These are phyloP conservation scores for Pemphigus obesinymphae DNA, from an alignment of 1,140 invertebrate species.

Conservation along the genomic window DNA sequence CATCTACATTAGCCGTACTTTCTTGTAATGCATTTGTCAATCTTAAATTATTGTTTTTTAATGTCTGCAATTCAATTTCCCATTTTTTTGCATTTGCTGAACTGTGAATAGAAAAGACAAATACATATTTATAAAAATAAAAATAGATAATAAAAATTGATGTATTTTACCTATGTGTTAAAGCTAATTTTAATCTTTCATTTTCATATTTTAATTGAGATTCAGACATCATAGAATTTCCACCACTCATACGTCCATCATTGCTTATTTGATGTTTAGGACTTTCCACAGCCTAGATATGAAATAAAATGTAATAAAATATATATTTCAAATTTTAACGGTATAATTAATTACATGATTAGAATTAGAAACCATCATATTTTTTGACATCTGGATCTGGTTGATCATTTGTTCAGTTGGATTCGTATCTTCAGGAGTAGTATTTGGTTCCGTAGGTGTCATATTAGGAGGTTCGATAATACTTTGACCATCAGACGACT, in stretches of 20 bases:
- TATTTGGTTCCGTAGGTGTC: conserved; percentile 42
- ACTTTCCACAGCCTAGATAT: conserved; percentile 54
- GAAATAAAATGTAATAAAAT: conserved; percentile 7
- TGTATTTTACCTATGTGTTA: conserved; percentile 79
- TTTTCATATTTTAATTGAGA: conserved; percentile 96
- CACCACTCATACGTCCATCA: conserved; percentile 49
- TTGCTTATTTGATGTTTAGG: conserved; percentile 55
- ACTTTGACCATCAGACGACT: conserved; percentile 44
- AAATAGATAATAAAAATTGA: not conserved
- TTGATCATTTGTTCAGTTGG: conserved; percentile 34
- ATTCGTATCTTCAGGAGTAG: conserved; percentile 32
- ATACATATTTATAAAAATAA: not conserved
- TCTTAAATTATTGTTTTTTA: conserved; percentile 93
- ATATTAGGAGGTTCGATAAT: conserved; percentile 55
- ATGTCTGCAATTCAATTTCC: conserved; percentile 92
- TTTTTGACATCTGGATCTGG: conserved; percentile 28
- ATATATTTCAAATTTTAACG: not conserved
- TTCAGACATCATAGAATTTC: conserved; percentile 58
- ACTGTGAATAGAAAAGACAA: conserved; percentile 54
- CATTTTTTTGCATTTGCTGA: conserved; percentile 97
- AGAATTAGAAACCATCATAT: conserved; percentile 13
- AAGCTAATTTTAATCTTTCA: conserved; percentile 87
- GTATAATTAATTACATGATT: conserved; percentile 11
- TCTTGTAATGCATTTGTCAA: conserved; percentile 94
- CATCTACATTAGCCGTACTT: conserved; percentile 94